These are phyloP conservation scores for Cotesia chilonis DNA, from an alignment of 1,140 invertebrate genomes.

Conservation along the genomic window DNA sequence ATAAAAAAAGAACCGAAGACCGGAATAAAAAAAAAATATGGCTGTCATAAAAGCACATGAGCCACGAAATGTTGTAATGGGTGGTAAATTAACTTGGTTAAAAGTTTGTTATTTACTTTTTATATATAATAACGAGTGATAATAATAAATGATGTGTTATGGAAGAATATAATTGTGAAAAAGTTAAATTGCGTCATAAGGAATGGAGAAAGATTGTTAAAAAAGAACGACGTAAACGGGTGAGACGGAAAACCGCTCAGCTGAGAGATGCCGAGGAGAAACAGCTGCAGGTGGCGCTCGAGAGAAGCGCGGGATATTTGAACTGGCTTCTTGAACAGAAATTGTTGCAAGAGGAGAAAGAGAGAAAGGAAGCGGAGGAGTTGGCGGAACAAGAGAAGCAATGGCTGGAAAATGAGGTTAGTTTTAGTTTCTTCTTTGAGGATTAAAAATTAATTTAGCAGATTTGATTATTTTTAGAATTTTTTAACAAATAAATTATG, in stretches of 20 bases:
- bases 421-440: constrained; percentile 16
- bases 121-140: not conserved
- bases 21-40: no score
- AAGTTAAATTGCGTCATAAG: constrained; percentile 59
- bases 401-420: constrained; percentile 63
- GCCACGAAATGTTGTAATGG: not conserved
- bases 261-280: constrained; percentile 51
- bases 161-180: constrained; percentile 5
- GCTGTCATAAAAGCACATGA: constrained; percentile 1
- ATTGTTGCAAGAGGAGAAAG: constrained; percentile 58
- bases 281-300: constrained; percentile 45
- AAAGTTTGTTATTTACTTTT: not conserved
- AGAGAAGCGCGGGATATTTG: constrained; percentile 59
- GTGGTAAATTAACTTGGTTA: not conserved
- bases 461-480: no score
- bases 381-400: constrained; percentile 51
- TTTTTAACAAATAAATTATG: no score
- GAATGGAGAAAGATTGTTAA: constrained; percentile 72
- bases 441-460: no score
- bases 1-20: no score
- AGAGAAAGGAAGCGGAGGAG: constrained; percentile 62
- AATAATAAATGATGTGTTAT: constrained; percentile 13
- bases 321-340: constrained; percentile 61
- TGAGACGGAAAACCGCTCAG: constrained; percentile 64
- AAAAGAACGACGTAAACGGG: constrained; percentile 68